Percentiles rank a stretch among this genome's conserved stretches.
These are phyloP conservation scores for Mythimna lalbum DNA, from an alignment of 2,888 invertebrate genomes.

Conservation along the genomic window DNA sequence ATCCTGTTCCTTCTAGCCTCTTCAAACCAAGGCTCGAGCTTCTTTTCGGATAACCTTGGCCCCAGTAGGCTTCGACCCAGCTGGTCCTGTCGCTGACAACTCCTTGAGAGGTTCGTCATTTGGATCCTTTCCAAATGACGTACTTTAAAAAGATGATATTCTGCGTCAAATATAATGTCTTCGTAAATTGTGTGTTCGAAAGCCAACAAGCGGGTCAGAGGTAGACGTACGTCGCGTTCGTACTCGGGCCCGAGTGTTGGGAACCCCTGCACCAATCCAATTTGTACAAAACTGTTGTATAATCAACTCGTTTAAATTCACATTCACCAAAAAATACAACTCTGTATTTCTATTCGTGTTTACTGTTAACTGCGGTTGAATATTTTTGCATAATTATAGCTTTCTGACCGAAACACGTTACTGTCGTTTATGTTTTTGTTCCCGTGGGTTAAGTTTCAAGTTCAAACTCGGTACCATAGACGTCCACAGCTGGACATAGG, in stretches of 20 bases:
- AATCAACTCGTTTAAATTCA: constrained; percentile 61
- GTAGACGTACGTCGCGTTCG: constrained; percentile 24
- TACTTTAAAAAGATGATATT: constrained; percentile 59
- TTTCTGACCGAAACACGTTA: constrained; percentile 37
- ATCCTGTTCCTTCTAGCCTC: too few species aligned
- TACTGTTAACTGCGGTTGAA: constrained; percentile 59
- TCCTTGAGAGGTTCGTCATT: constrained; percentile 26
- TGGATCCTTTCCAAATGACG: constrained; percentile 64
- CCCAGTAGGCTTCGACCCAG: too few species aligned
- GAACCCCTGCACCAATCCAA: constrained; percentile 42
- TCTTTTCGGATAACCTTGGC: too few species aligned
- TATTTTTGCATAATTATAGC: constrained; percentile 60
- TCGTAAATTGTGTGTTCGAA: constrained; percentile 43
- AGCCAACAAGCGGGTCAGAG: constrained; percentile 41
- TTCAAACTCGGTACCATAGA: not conserved
- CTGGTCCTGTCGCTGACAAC: too few species aligned
- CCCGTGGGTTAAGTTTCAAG: constrained; percentile 2
- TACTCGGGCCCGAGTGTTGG: constrained; percentile 16
- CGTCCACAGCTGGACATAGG: too few species aligned
- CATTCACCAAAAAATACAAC: constrained; percentile 54
- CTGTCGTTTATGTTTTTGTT: constrained; percentile 18
- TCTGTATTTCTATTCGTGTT: constrained; percentile 57
- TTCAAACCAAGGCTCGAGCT: too few species aligned
- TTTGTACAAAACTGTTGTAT: constrained; percentile 56
- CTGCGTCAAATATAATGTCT: constrained; percentile 51